Conservation (phyloP, 2,797 vertebrate species). For the Lemur catta region DNA sequence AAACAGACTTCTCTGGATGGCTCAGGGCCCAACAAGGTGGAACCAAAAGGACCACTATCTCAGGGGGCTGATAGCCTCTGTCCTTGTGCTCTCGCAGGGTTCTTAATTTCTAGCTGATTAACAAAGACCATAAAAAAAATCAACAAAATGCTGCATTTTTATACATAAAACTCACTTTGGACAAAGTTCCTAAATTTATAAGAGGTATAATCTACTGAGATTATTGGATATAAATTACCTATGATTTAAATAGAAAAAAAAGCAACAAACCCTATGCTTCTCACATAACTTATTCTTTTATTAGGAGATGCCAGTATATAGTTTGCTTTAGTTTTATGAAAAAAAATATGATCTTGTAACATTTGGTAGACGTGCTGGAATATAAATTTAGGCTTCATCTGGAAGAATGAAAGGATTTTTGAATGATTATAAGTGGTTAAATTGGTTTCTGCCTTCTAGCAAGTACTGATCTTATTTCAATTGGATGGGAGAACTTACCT, state of each 20-base stretch:
- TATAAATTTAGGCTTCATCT: conserved; percentile 42
- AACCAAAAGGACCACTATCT: background rate
- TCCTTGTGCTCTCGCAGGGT: background rate
- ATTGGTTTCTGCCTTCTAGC: background rate
- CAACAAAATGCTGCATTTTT: background rate
- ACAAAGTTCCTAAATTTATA: background rate
- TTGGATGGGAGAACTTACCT: background rate
- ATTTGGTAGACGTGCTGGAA: background rate
- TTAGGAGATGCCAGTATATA: background rate
- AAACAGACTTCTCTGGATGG: background rate
- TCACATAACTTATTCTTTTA: background rate
- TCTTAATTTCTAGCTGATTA: background rate
- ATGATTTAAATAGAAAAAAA: background rate
- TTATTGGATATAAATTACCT: background rate
- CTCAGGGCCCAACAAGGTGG: background rate
- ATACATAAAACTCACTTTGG: conserved; percentile 5
- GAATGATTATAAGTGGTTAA: background rate
- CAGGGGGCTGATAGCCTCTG: too few species aligned
- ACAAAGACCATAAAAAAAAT: background rate
- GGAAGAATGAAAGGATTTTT: background rate
- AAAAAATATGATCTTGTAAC: background rate
- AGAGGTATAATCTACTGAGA: background rate
- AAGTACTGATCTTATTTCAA: background rate
- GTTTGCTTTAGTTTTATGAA: conserved; percentile 6
- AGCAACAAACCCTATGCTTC: background rate